A percentile compares a stretch with the other conserved stretches of the same genome.
Evolutionary conservation across 2,113 vertebrate genomes (phyloP).

Genomic region (Hydrolagus affinis): DNA sequence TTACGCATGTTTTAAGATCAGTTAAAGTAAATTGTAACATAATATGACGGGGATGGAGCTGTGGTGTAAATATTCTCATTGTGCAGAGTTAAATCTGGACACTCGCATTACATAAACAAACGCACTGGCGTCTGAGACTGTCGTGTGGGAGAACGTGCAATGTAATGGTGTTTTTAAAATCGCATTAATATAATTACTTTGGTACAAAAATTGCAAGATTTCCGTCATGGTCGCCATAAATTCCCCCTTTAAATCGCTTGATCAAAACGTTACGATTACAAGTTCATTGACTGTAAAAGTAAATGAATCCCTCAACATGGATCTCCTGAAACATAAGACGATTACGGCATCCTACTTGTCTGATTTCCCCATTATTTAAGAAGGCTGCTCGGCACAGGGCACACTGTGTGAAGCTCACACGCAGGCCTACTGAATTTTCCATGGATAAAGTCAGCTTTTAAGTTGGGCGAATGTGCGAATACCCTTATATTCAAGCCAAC

Average conservation of each 20-base stretch:
- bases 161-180: not conserved
- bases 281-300: not conserved
- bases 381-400: not conserved
- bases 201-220: not conserved
- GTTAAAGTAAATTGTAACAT: not conserved
- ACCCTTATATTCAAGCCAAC: not conserved
- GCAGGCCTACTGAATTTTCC: conserved; percentile 11
- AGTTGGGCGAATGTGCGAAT: not conserved
- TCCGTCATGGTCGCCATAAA: not conserved
- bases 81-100: not conserved
- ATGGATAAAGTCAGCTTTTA: not conserved
- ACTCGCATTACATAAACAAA: not conserved
- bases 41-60: no score
- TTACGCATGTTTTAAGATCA: not conserved
- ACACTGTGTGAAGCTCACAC: not conserved
- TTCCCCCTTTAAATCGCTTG: not conserved
- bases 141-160: not conserved
- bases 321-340: not conserved
- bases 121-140: not conserved
- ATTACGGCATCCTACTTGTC: not conserved
- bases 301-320: no score
- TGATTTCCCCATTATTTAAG: not conserved
- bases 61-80: not conserved
- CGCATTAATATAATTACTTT: not conserved
- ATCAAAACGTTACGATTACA: not conserved